Conservation (phyloP, 2,797 vertebrate genomes). For the Helostoma temminkii region DNA sequence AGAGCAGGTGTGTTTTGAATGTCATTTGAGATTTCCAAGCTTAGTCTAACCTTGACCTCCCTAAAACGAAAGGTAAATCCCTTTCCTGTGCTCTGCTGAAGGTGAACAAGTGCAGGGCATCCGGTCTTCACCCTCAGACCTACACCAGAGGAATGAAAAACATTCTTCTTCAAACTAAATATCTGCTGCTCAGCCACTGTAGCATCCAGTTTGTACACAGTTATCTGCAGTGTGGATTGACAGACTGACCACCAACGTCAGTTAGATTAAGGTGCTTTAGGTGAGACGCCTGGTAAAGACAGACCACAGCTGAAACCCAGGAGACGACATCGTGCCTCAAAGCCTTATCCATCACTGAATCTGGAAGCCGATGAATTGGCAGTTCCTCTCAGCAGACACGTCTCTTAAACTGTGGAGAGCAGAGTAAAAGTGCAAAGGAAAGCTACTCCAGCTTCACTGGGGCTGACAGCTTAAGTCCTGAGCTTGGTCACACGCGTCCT, state of each 20-base stretch:
- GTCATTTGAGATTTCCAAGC: background rate
- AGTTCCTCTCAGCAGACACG: constrained; percentile 27
- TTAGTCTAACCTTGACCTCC: background rate
- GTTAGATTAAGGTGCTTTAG: background rate
- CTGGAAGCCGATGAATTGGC: constrained; percentile 11
- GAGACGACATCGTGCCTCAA: background rate
- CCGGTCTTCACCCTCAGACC: constrained; percentile 7
- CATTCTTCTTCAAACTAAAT: constrained; percentile 29
- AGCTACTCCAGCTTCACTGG: background rate
- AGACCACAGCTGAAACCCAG: background rate
- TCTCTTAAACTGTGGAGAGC: background rate
- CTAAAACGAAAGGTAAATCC: constrained; percentile 36
- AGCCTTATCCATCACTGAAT: constrained; percentile 7
- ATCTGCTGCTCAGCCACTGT: constrained; percentile 14
- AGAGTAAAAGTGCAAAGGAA: fast-evolving
- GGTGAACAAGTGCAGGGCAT: constrained; percentile 5
- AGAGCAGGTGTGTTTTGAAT: background rate
- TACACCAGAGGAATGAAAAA: constrained; percentile 2
- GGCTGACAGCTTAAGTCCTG: background rate
- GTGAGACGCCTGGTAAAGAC: background rate
- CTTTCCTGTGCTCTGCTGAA: constrained; percentile 10
- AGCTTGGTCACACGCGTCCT: background rate
- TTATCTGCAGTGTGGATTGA: background rate
- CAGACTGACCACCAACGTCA: background rate
- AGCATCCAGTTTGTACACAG: background rate